These are phyloP conservation scores for Synergus japonicus DNA, from an alignment of 2,888 invertebrate species.

Conservation along the genomic window DNA sequence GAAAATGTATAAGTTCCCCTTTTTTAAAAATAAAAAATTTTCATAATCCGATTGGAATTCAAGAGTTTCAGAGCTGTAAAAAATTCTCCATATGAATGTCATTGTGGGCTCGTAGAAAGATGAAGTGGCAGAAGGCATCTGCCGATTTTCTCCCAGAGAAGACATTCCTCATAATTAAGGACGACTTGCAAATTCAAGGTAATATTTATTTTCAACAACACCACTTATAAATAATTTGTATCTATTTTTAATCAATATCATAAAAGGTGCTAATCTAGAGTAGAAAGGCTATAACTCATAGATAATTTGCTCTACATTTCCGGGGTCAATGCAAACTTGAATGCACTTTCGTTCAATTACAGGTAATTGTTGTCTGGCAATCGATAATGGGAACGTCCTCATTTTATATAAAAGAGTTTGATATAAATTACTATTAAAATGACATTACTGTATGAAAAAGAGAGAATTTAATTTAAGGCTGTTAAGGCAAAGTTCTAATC, in stretches of 20 bases:
- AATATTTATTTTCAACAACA: conserved; percentile 34
- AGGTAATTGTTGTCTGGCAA: conserved; percentile 5
- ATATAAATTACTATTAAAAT: background rate
- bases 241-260: background rate
- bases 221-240: background rate
- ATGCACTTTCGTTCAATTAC: conserved; percentile 29
- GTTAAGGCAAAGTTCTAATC: too few relatives aligned
- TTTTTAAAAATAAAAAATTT: background rate
- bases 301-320: conserved; percentile 31
- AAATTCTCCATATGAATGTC: conserved; percentile 42
- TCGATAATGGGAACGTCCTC: conserved; percentile 5
- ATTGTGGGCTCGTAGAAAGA: conserved; percentile 45
- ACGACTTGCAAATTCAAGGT: conserved; percentile 60
- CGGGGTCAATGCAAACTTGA: conserved; percentile 20
- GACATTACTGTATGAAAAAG: background rate
- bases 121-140: conserved; percentile 69
- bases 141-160: conserved; percentile 68
- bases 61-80: conserved; percentile 24
- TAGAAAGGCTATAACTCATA: background rate
- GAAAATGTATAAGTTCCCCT: background rate
- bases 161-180: conserved; percentile 69
- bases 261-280: background rate
- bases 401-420: background rate
- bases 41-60: conserved; percentile 1
- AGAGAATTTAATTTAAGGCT: too few relatives aligned